Conservation (phyloP, 2,888 invertebrate species). For the Nomada ruficornis region DNA sequence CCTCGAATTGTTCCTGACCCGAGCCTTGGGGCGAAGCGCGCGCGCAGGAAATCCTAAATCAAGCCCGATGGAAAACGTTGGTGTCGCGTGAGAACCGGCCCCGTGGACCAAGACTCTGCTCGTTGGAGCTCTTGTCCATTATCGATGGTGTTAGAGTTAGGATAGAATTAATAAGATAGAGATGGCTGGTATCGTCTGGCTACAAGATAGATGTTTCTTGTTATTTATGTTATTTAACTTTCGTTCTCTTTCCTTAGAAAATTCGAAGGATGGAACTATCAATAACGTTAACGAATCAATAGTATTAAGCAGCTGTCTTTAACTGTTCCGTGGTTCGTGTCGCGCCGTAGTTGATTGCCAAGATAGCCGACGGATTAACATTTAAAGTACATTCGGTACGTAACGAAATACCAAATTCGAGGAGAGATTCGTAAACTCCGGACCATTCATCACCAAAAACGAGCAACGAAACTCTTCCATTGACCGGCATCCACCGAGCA, state of each 20-base stretch:
- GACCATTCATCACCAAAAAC: not conserved
- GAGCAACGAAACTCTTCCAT: conserved; percentile 17
- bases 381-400: no score
- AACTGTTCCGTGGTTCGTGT: no score
- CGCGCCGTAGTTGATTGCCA: no score
- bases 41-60: conserved; percentile 59
- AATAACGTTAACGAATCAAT: not conserved
- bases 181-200: not conserved
- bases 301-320: not conserved
- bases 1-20: conserved; percentile 41
- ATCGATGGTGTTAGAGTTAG: conserved; percentile 14
- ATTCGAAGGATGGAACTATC: no score
- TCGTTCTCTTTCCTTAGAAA: no score
- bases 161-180: conserved; percentile 24
- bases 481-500: conserved; percentile 22
- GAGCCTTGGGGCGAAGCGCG: conserved; percentile 2
- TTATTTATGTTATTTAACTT: no score
- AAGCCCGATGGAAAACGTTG: conserved; percentile 46
- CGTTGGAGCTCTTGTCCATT: not conserved
- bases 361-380: no score
- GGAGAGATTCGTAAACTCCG: not conserved
- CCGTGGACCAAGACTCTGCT: not conserved
- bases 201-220: not conserved
- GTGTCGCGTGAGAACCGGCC: conserved; percentile 47
- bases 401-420: not conserved